phyloP scores from a whole-genome alignment of 2,888 invertebrate species.

The Romanomermis culicivorax region DNA sequence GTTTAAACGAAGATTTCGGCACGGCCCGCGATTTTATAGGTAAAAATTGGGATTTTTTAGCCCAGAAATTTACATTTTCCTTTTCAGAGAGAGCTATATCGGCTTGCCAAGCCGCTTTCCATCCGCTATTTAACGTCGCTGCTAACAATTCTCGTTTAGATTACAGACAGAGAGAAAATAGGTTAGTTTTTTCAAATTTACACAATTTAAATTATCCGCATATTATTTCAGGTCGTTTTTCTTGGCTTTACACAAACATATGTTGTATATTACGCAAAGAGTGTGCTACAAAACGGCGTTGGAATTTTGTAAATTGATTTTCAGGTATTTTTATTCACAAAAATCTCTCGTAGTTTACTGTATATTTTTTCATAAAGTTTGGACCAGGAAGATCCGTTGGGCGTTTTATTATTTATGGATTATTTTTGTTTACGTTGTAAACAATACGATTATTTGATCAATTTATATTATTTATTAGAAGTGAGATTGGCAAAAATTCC shows the following conservation, averaged over 20 bases:
- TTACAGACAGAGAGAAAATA: conserved; percentile 57
- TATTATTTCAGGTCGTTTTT: conserved; percentile 56
- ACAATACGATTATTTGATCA: conserved; percentile 48
- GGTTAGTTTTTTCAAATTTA: conserved; percentile 37
- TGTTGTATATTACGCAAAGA: conserved; percentile 51
- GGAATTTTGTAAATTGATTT: conserved; percentile 60
- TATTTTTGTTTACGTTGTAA: conserved; percentile 53
- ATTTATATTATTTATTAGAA: conserved; percentile 34
- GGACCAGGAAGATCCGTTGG: conserved; percentile 54
- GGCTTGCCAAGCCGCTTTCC: conserved; percentile 53
- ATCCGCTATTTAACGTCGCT: conserved; percentile 54
- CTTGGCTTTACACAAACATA: conserved; percentile 56
- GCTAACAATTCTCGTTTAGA: conserved; percentile 51
- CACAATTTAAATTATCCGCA: too few species aligned
- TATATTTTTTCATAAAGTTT: conserved; percentile 32
- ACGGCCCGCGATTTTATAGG: conserved; percentile 52
- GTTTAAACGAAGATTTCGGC: conserved; percentile 52
- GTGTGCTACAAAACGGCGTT: conserved; percentile 67
- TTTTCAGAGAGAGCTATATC: conserved; percentile 49
- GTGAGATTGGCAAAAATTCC: conserved; percentile 21
- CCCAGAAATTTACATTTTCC: too few species aligned
- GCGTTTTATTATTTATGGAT: conserved; percentile 53
- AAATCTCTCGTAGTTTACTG: neutral
- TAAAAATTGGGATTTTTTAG: conserved; percentile 13
- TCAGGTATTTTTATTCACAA: conserved; percentile 31